A percentile compares a stretch with the other conserved stretches of the same genome.
Conservation (phyloP, 2,888 invertebrate genomes). For the Odontocerum albicorne region DNA sequence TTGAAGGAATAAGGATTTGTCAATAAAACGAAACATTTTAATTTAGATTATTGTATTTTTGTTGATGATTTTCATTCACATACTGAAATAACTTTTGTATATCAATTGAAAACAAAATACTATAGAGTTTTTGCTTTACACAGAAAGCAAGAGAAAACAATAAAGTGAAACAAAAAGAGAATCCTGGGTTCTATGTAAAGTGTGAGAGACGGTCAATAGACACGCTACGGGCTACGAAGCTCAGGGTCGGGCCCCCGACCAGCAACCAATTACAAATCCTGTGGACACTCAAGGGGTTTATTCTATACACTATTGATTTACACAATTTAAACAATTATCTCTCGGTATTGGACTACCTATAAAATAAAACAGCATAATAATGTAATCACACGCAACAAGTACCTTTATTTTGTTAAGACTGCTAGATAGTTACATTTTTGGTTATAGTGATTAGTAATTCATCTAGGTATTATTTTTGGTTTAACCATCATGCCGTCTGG, state of each 20-base stretch:
- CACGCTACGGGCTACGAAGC: slow-evolving; percentile 34
- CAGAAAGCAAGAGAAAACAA: slow-evolving; percentile 28
- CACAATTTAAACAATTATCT: slow-evolving; percentile 32
- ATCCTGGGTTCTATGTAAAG: no score
- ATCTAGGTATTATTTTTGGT: slow-evolving; percentile 34
- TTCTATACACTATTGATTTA: slow-evolving; percentile 34
- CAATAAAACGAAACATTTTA: slow-evolving; percentile 14
- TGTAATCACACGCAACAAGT: slow-evolving; percentile 36
- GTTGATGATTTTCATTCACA: slow-evolving; percentile 22
- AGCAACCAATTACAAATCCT: slow-evolving; percentile 28
- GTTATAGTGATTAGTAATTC: slow-evolving; percentile 37
- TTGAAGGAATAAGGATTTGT: slow-evolving; percentile 1
- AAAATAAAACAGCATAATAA: slow-evolving; percentile 33
- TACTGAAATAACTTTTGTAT: slow-evolving; percentile 23
- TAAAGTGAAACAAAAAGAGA: slow-evolving; percentile 28
- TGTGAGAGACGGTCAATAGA: slow-evolving; percentile 28
- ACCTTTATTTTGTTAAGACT: slow-evolving; percentile 32
- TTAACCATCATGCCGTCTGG: slow-evolving; percentile 19
- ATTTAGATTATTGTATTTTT: slow-evolving; percentile 27
- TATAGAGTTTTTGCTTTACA: slow-evolving; percentile 19
- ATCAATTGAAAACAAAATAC: slow-evolving; percentile 18
- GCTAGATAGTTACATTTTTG: slow-evolving; percentile 37
- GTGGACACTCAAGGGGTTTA: slow-evolving; percentile 31
- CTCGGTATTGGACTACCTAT: slow-evolving; percentile 33
- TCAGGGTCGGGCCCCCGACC: slow-evolving; percentile 20